Conservation (phyloP, 1,140 invertebrate species). For the Cydia amplana region DNA sequence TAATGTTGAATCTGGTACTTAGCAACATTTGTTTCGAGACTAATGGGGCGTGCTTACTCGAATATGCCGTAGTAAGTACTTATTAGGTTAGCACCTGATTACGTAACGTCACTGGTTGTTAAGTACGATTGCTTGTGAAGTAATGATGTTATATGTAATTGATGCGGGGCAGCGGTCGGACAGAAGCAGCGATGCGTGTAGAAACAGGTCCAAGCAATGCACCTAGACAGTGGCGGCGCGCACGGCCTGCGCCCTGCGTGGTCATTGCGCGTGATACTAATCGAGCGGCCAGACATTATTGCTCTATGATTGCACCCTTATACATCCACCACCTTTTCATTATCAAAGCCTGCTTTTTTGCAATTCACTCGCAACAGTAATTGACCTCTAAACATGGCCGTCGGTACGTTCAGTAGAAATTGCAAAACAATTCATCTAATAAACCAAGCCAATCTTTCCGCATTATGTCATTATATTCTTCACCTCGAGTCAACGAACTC, state of each 20-base stretch:
- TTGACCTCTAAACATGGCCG: slow-evolving; percentile 32
- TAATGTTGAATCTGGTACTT: slow-evolving; percentile 33
- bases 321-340: slow-evolving; percentile 33
- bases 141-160: slow-evolving; percentile 33
- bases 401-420: slow-evolving; percentile 22
- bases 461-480: slow-evolving; percentile 30
- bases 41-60: neutral
- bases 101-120: slow-evolving; percentile 19
- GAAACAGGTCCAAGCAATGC: slow-evolving; percentile 34
- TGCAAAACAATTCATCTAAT: slow-evolving; percentile 32
- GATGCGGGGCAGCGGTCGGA: slow-evolving; percentile 18
- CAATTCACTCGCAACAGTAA: slow-evolving; percentile 35
- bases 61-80: slow-evolving; percentile 5
- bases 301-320: slow-evolving; percentile 37
- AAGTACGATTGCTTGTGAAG: slow-evolving; percentile 1
- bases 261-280: slow-evolving; percentile 37
- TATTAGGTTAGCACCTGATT: slow-evolving; percentile 27
- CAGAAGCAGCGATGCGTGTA: slow-evolving; percentile 35
- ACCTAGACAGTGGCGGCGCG: slow-evolving; percentile 6
- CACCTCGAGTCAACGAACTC: slow-evolving; percentile 1
- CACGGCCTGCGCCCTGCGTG: slow-evolving; percentile 28
- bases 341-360: slow-evolving; percentile 35
- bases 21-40: slow-evolving; percentile 34
- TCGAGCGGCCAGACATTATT: slow-evolving; percentile 35
- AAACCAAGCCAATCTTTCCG: slow-evolving; percentile 23